These are phyloP conservation scores for Ormyrus nitidulus DNA, from an alignment of 2,888 invertebrate genomes.

Conservation along the genomic window DNA sequence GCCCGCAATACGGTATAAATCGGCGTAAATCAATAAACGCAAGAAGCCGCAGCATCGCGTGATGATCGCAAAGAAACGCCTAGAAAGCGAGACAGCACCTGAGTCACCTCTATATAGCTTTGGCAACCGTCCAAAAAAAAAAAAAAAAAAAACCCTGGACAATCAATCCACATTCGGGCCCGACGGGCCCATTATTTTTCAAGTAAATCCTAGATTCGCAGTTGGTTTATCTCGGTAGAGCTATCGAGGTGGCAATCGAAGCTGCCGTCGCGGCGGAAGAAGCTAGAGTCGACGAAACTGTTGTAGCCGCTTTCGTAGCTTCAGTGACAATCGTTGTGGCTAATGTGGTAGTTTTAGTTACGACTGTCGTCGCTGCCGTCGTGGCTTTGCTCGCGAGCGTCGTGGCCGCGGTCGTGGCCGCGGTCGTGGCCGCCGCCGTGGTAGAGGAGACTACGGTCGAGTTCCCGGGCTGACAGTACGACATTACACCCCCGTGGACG, in stretches of 20 bases:
- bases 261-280: neutral
- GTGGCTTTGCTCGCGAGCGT: neutral
- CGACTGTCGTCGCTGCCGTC: neutral
- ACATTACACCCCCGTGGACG: constrained; percentile 80
- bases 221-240: neutral
- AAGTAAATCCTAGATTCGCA: neutral
- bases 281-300: neutral
- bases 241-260: neutral
- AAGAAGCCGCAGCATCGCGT: too few species aligned
- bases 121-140: neutral
- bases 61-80: neutral
- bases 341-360: neutral
- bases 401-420: neutral
- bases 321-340: neutral
- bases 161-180: neutral
- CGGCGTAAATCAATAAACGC: too few species aligned
- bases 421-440: neutral
- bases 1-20: neutral
- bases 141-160: constrained; percentile 19
- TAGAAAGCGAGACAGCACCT: too few species aligned
- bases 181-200: neutral
- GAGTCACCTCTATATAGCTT: too few species aligned
- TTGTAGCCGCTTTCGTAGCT: neutral
- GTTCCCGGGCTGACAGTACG: constrained; percentile 77
- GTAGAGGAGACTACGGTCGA: constrained; percentile 17